Base-by-base conservation (phyloP, 2,888 invertebrate species). In the Agrochola litura region DNA sequence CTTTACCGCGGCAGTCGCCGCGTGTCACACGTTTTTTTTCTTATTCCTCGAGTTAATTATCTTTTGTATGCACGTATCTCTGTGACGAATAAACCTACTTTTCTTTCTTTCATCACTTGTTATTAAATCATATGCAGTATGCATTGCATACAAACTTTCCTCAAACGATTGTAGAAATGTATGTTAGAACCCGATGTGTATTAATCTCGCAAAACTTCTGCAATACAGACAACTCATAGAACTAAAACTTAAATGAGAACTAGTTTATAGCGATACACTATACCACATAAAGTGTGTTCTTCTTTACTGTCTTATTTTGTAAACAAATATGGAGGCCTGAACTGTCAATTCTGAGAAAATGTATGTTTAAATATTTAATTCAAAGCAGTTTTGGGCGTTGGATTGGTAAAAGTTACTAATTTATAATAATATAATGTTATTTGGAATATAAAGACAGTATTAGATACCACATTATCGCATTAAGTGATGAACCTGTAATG, bases 181-280 rank as follows among this genome's bases (percentile, higher is more conserved):
- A 46, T 25, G 52, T 52, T 65, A 64, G 64, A 72, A 71, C 25
- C 43, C 54, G 64, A 41, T 41, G 73, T n/a, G 25, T 66, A 73
- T 79, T 74, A 81, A 67, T 81, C n/a, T 79, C 54, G n/a, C 61
- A 10, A 30, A 79, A 81, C 60, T 81, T 81, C 30, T 61, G 81
- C 82, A 66, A 66, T 61, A 69, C 60, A 67, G 25, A 60, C n/a
- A 58, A 74, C 49, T 71, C 16, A 16, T 52, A 37, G 22, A 60
- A 73, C 68, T 68, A n/a, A 30, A 82, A 69, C 63, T 74, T 72
- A 14, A 73, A 77, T 73, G 60, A 70, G 66, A 66, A 75, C 69
- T 81, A 65, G 41, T 22, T 76, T 75, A 43, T 37, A 64, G 54
- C 41, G 46, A 73, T 64, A 60, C 41, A 77, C 14, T 60, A 19